Base-by-base conservation (phyloP, 2,113 vertebrate genomes). In the Crotalus helleri region DNA sequence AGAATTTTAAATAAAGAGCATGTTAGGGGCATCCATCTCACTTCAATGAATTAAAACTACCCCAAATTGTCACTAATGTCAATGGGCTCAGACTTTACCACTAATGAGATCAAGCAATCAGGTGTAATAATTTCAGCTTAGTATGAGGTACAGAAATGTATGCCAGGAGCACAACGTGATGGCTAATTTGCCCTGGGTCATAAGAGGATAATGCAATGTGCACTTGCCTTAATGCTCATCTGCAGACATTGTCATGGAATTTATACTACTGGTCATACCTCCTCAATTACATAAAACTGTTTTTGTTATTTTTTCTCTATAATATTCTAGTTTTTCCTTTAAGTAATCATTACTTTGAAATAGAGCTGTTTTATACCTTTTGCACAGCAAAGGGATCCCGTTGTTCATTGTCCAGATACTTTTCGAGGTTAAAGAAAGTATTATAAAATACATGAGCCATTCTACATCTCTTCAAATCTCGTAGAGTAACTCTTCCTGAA, bases 361-460 rank as follows among this genome's bases (percentile, higher is more conserved):
- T 69, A 90, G 58, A 92, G 10, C 23, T 92, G 69, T 92, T 91
- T 93, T 69, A 46, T 97, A 99, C 99, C 99, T 99, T 99, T 97
- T 99, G 99, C 97, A 99, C 97, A 89, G 99, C 99, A 98, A 99
- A 99, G 58, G 99, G 99, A 97, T 99, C 99, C 97, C 99, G 98
- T 96, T 99, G 99, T 95, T 99, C 99, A 61, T 99, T 99, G 98
- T 99, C 99, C 98, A 99, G 98, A 89, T 99, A 99, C 69, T 99
- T 99, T 97, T 99, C 99, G 96, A 99, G 97, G 96, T 99, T 99
- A 96, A 99, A 99, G 97, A 99, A 99, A 55, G 99, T 99, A 97
- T 99, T 99, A 81, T 98, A 99, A 97, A 99, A 99, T 91, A 99
- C 99, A 93, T 99, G 99, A 93, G 99, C 98, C 99, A 99, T 99